A percentile compares a stretch with the other conserved stretches of the same genome.
These are phyloP conservation scores for Pemphigus obesinymphae DNA, from an alignment of 1,140 invertebrate species.

Conservation along the genomic window DNA sequence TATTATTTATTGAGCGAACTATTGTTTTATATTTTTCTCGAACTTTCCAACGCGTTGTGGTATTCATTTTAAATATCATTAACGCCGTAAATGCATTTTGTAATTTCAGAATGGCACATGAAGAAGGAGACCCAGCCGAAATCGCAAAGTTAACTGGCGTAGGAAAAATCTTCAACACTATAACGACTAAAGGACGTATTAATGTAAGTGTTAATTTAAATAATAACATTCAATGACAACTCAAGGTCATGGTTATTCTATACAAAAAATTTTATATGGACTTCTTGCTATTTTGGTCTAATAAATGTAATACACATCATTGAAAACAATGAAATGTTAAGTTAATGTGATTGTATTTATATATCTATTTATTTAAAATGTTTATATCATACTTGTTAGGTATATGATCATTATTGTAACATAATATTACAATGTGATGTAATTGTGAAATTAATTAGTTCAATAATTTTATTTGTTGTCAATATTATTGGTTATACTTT, in stretches of 20 bases:
- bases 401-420: too few relatives aligned
- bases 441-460: too few relatives aligned
- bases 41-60: neutral
- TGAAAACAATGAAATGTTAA: too few relatives aligned
- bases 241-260: slow-evolving; percentile 22
- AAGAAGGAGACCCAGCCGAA: slow-evolving; percentile 39
- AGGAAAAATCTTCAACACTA: slow-evolving; percentile 27
- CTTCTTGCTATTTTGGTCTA: neutral
- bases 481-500: too few relatives aligned
- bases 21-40: neutral
- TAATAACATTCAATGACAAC: slow-evolving; percentile 5
- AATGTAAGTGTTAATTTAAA: neutral
- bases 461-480: too few relatives aligned
- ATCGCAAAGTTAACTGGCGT: slow-evolving; percentile 33
- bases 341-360: too few relatives aligned
- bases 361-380: too few relatives aligned
- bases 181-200: slow-evolving; percentile 32
- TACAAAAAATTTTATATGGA: neutral
- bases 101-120: slow-evolving; percentile 3
- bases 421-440: too few relatives aligned
- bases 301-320: too few relatives aligned
- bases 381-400: too few relatives aligned
- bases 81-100: neutral
- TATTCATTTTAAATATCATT: neutral
- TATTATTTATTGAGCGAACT: neutral